Base-by-base conservation (phyloP, 1,140 invertebrate species). In the Hydropsyche tenuis region DNA sequence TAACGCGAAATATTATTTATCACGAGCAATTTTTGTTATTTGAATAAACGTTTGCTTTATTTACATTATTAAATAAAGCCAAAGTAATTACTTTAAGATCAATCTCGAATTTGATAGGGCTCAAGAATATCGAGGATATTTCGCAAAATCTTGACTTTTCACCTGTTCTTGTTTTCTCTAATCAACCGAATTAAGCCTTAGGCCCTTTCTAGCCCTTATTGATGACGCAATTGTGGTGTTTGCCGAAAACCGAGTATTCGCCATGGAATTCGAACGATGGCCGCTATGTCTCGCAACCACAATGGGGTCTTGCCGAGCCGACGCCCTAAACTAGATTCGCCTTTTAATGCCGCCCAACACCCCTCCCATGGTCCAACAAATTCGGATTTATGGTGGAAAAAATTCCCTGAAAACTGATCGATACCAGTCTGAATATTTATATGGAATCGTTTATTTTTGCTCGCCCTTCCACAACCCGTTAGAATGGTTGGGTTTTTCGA, bases 221-320 rank as follows among this genome's bases (percentile, higher is more conserved):
- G 68, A 70, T 70, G 68, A 23, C 51, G 68, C 51, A 56, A 30
- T 70, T 70, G 68, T 42, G 68, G 68, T 46, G 51, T 70, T 70
- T 70, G 23, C 51, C 27, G 23, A 16, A 30, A 45, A 45, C 63
- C 37, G 43, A 56, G 68, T 56, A 70, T 70, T 70, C 46, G 43
- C 23, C 18, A 7, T 12, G 68, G 48, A 37, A 70, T 70, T 70
- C 30, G 48, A 70, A 70, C 43, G 23, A 56, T 45, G 42, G 46
- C 27, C 45, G 68, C 45, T 70, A 70, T 70, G 68, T 45, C 51
- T 25, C 22, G 51, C 43, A 56, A 56, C 68, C 68, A 25, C 68
- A 70, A 48, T 25, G 18, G 9, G 45, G 65, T 25, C 65, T 43
- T 11, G 9, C 6, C 1, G n/a, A 20, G 16, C 51, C 51, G 22